phyloP scores from a whole-genome alignment of 2,888 invertebrate species.

The Stenodera caucasica region DNA sequence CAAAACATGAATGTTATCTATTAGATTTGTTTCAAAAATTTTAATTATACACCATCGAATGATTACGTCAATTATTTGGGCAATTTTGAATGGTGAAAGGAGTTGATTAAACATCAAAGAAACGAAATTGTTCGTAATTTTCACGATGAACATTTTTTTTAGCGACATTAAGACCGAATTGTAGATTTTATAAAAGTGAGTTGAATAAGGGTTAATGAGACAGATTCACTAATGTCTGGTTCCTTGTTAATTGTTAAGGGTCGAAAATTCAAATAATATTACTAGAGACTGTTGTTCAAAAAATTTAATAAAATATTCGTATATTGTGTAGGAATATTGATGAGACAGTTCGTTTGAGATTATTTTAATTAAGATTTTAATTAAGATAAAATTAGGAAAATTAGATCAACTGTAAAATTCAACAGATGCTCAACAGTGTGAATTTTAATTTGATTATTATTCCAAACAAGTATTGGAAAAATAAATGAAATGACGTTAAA shows the following conservation, averaged over 20 bases:
- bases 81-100: neutral
- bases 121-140: too few species aligned
- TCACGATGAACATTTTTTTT: too few species aligned
- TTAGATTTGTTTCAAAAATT: neutral
- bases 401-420: slow-evolving; percentile 8
- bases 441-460: neutral
- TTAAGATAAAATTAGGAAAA: slow-evolving; percentile 16
- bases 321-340: too few species aligned
- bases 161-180: neutral
- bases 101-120: neutral
- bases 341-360: neutral
- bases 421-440: neutral
- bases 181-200: neutral
- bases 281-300: too few species aligned
- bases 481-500: neutral
- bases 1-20: too few species aligned
- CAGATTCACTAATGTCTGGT: too few species aligned
- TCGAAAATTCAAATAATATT: too few species aligned
- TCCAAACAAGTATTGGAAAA: too few species aligned
- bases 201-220: too few species aligned
- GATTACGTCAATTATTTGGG: neutral
- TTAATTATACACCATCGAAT: neutral
- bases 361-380: slow-evolving; percentile 19
- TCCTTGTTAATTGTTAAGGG: slow-evolving; percentile 2
- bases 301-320: too few species aligned